A percentile compares a stretch with the other conserved stretches of the same genome.
Evolutionary conservation across 2,113 vertebrate genomes (phyloP).

Genomic region (Gnathonemus echidnorhynchus): DNA sequence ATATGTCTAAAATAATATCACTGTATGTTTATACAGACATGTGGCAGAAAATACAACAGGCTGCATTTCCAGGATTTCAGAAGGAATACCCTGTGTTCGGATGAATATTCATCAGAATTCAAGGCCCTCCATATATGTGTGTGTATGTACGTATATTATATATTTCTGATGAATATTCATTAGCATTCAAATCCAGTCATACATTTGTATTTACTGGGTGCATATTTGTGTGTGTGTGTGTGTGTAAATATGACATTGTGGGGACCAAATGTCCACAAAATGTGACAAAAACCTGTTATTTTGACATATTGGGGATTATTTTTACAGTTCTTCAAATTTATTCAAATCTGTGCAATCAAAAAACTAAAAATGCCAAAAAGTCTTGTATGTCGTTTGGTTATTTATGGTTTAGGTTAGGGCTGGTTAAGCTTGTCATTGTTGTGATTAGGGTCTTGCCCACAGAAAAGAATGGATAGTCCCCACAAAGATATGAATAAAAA

Average conservation of each 20-base stretch:
- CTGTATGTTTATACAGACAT: conserved; percentile 17
- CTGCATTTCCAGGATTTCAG: not conserved
- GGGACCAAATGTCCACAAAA: no score
- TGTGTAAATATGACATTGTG: not conserved
- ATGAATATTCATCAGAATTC: conserved; percentile 4
- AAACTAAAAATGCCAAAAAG: not conserved
- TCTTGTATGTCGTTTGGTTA: not conserved
- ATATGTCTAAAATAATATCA: conserved; percentile 13
- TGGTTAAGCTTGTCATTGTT: not conserved
- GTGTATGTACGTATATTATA: not conserved
- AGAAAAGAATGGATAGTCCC: not conserved
- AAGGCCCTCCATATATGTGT: not conserved
- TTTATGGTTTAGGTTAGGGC: not conserved
- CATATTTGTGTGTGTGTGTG: not conserved
- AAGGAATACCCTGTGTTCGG: not conserved
- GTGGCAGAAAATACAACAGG: not conserved
- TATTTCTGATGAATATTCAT: not conserved
- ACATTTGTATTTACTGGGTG: not conserved
- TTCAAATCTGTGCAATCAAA: not conserved
- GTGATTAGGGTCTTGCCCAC: not conserved
- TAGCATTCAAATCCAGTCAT: not conserved
- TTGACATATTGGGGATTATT: no score
- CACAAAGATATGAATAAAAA: not conserved
- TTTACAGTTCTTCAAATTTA: not conserved
- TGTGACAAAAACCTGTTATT: no score